Evolutionary conservation across 2,113 vertebrate species (phyloP).

Genomic region (Meleagris gallopavo): DNA sequence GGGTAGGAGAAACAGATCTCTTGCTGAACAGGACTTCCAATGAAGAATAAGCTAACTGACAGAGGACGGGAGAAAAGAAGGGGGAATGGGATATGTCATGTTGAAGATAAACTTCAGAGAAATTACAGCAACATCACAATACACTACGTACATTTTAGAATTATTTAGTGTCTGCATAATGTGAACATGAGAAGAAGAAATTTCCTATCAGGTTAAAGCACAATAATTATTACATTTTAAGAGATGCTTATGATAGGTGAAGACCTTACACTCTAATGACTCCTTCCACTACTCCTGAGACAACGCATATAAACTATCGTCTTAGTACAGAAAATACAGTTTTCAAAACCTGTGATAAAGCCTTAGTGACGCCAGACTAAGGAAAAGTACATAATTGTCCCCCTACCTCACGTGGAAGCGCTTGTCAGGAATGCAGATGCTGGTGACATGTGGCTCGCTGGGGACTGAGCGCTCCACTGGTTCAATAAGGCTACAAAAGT

Average conservation of each 20-base stretch:
- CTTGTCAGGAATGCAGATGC: conserved; percentile 70
- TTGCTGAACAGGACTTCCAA: not conserved
- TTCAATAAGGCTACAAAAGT: conserved; percentile 78
- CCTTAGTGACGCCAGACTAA: conserved; percentile 6
- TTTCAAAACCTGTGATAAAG: conserved; percentile 46
- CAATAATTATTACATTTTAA: not conserved
- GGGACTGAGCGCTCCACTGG: conserved; percentile 73
- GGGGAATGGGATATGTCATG: not conserved
- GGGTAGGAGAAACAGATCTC: not conserved
- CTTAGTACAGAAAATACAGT: conserved; percentile 62
- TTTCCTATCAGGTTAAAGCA: not conserved
- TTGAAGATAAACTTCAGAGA: conserved; percentile 49
- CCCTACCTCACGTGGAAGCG: conserved; percentile 55
- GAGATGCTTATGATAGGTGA: not conserved
- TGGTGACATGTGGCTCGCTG: conserved; percentile 60
- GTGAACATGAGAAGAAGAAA: not conserved
- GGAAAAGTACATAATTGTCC: conserved; percentile 46
- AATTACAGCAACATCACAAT: not conserved
- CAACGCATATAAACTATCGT: not conserved
- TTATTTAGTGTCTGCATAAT: not conserved
- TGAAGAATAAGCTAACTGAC: not conserved
- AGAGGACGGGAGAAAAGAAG: not conserved
- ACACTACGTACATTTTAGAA: conserved; percentile 45
- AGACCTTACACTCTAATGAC: not conserved
- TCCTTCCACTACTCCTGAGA: not conserved